These are phyloP conservation scores for Furcula furcula DNA, from an alignment of 2,888 invertebrate genomes.

Conservation along the genomic window DNA sequence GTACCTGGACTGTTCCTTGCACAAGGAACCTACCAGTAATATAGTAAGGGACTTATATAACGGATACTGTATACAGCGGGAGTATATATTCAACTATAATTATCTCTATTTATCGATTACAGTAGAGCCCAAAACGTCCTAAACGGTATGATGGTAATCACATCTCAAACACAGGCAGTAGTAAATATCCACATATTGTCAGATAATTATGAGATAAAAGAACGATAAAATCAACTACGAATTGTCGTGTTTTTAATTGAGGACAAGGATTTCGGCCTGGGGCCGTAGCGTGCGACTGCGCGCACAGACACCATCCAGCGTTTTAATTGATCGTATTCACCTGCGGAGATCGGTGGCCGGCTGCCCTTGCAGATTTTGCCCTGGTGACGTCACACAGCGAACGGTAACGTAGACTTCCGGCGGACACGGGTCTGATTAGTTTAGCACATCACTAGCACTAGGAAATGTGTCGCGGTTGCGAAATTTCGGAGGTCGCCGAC, in stretches of 20 bases:
- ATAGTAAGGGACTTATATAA: too few species aligned
- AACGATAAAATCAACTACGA: conserved; percentile 65
- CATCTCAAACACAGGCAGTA: conserved; percentile 12
- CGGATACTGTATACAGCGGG: too few species aligned
- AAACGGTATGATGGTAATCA: conserved; percentile 11
- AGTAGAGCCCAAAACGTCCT: conserved; percentile 10
- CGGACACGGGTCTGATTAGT: conserved; percentile 42
- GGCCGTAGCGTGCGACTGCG: conserved; percentile 41
- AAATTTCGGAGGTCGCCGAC: conserved; percentile 67
- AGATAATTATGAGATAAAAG: conserved; percentile 36
- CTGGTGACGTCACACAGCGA: conserved; percentile 36
- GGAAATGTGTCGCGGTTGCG: conserved; percentile 56
- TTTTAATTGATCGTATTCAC: conserved; percentile 49
- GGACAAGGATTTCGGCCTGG: conserved; percentile 71
- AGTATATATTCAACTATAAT: too few species aligned
- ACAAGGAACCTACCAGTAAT: too few species aligned
- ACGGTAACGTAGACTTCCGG: conserved; percentile 48
- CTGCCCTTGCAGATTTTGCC: conserved; percentile 42
- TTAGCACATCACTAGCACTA: conserved; percentile 72
- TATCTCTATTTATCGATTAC: conserved; percentile 19
- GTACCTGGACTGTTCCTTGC: too few species aligned
- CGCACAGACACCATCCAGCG: conserved; percentile 35
- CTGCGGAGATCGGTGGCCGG: conserved; percentile 38
- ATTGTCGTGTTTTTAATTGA: conserved; percentile 69
- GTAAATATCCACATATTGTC: conserved; percentile 20